Conservation (phyloP, 2,113 vertebrate species). For the Ammodytes dubius region DNA sequence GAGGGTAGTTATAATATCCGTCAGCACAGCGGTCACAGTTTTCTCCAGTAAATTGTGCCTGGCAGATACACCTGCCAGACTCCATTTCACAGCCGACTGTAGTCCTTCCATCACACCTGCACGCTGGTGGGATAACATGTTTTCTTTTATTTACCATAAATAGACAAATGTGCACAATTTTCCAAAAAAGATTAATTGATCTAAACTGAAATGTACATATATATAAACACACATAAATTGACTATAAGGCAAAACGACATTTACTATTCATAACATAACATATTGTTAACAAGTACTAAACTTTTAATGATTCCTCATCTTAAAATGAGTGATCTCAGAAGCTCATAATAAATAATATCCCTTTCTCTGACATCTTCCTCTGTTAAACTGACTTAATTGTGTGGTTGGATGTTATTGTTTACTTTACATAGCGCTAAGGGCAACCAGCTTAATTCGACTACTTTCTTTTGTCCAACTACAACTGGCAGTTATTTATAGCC, state of each 20-base stretch:
- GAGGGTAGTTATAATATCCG: conserved; percentile 88
- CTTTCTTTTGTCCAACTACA: conserved; percentile 64
- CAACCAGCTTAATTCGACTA: conserved; percentile 59
- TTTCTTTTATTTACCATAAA: conserved; percentile 2
- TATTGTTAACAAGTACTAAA: background rate
- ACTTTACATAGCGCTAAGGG: conserved; percentile 58
- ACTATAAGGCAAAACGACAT: background rate
- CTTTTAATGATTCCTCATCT: conserved; percentile 1
- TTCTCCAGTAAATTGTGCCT: conserved; percentile 87
- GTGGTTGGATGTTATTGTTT: conserved; percentile 49
- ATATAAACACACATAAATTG: background rate
- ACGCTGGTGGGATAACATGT: conserved; percentile 83
- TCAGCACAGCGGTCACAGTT: conserved; percentile 89
- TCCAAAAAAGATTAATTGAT: too few relatives aligned
- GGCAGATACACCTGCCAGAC: conserved; percentile 91
- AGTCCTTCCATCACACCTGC: conserved; percentile 86
- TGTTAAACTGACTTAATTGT: conserved; percentile 51
- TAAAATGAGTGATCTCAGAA: background rate
- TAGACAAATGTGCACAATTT: conserved; percentile 7
- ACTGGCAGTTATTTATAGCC: conserved; percentile 72
- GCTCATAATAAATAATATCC: conserved; percentile 5
- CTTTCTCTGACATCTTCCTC: conserved; percentile 24
- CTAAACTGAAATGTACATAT: background rate
- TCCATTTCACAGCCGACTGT: conserved; percentile 89
- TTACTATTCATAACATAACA: background rate